These are phyloP conservation scores for Clarias fuscus DNA, from an alignment of 2,797 vertebrate species.

Conservation along the genomic window DNA sequence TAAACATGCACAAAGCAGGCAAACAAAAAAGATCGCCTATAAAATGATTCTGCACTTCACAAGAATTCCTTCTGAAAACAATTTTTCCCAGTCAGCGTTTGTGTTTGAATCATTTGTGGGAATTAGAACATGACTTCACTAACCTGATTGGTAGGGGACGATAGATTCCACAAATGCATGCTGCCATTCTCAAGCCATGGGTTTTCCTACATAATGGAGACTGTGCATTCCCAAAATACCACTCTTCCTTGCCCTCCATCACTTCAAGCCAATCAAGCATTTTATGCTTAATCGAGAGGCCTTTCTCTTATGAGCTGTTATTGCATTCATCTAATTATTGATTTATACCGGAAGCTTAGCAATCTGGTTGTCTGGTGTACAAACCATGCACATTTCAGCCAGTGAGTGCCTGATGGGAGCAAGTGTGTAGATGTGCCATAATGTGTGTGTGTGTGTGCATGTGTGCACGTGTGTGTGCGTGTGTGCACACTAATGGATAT, in stretches of 20 bases:
- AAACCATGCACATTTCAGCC: slow-evolving; percentile 27
- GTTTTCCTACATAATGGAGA: slow-evolving; percentile 71
- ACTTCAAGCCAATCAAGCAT: slow-evolving; percentile 68
- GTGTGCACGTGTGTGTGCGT: slow-evolving; percentile 5
- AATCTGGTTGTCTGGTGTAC: slow-evolving; percentile 67
- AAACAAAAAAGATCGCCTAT: neutral
- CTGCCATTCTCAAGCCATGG: slow-evolving; percentile 67
- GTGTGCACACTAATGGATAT: slow-evolving; percentile 75
- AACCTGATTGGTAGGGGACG: slow-evolving; percentile 69
- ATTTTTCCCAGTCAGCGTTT: slow-evolving; percentile 57
- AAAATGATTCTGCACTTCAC: neutral
- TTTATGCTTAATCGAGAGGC: slow-evolving; percentile 73
- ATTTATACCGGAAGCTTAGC: slow-evolving; percentile 73
- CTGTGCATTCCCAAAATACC: slow-evolving; percentile 63
- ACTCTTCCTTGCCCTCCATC: slow-evolving; percentile 46
- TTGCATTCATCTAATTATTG: slow-evolving; percentile 60
- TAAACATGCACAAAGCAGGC: slow-evolving; percentile 33
- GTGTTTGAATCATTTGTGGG: slow-evolving; percentile 66
- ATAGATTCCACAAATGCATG: slow-evolving; percentile 68
- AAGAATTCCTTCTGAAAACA: slow-evolving; percentile 45
- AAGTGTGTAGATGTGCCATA: slow-evolving; percentile 37
- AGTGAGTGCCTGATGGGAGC: slow-evolving; percentile 35
- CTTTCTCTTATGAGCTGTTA: slow-evolving; percentile 74
- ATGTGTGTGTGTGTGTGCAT: slow-evolving; percentile 36
- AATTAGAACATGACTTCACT: slow-evolving; percentile 69